These are phyloP conservation scores for Dione juno DNA, from an alignment of 2,888 invertebrate genomes.

Conservation along the genomic window DNA sequence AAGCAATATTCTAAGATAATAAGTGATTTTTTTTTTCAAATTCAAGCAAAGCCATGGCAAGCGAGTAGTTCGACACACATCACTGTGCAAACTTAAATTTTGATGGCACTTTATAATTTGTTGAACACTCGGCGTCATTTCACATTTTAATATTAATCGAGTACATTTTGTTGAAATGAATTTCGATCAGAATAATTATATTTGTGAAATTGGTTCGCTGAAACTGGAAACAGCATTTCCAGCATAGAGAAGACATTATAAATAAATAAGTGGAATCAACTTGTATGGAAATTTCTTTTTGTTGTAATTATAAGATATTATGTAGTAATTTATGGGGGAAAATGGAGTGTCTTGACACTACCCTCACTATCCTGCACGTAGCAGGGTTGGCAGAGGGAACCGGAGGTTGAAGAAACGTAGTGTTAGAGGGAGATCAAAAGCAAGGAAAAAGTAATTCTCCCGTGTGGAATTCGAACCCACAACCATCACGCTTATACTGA, in stretches of 20 bases:
- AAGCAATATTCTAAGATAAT: no score
- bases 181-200: conserved; percentile 27
- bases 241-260: not conserved
- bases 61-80: not conserved
- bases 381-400: no score
- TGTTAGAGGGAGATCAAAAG: no score
- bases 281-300: not conserved
- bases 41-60: not conserved
- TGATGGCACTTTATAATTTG: conserved; percentile 13
- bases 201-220: not conserved
- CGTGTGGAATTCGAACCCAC: no score
- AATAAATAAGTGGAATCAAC: not conserved
- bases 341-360: no score
- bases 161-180: conserved; percentile 22
- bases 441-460: no score
- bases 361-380: no score
- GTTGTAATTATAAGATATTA: not conserved
- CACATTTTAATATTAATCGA: conserved; percentile 21
- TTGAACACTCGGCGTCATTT: conserved; percentile 16
- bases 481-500: no score
- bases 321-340: no score
- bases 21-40: not conserved
- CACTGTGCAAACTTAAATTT: conserved; percentile 1
- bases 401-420: no score
- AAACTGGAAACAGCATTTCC: conserved; percentile 14